Percentiles rank a stretch among this genome's conserved stretches.
Conservation (phyloP, 2,113 vertebrate genomes). For the Halcyon malimbica region DNA sequence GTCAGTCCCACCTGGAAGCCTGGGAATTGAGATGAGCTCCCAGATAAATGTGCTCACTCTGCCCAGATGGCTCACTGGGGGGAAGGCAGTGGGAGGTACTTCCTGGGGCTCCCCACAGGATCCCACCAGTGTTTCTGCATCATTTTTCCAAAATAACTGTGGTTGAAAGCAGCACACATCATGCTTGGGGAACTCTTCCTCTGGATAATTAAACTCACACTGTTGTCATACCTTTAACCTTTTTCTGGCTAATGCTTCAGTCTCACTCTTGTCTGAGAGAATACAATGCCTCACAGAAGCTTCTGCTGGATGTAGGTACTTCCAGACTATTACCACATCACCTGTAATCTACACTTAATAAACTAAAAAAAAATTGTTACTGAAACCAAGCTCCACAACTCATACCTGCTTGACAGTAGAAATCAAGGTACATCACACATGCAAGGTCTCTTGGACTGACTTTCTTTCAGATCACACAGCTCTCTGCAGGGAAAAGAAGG, state of each 20-base stretch:
- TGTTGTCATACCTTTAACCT: not conserved
- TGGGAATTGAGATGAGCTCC: not conserved
- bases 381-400: not conserved
- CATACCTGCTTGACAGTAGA: not conserved
- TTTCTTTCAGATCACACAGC: not conserved
- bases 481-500: not conserved
- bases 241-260: not conserved
- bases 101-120: not conserved
- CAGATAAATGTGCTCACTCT: rapidly evolving
- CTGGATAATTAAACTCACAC: not conserved
- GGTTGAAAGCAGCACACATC: not conserved
- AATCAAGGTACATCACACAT: not conserved
- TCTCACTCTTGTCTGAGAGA: not conserved
- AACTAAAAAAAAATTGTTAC: not conserved
- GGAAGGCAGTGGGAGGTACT: not conserved
- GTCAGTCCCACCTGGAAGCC: not conserved
- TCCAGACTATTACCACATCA: conserved; percentile 14
- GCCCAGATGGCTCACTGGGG: not conserved
- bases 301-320: not conserved
- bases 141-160: not conserved
- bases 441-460: not conserved
- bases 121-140: rapidly evolving
- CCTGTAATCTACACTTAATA: conserved; percentile 11
- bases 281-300: not conserved
- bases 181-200: not conserved